Conservation (phyloP, 1,140 invertebrate genomes). For the Laodelphax striatellus region DNA sequence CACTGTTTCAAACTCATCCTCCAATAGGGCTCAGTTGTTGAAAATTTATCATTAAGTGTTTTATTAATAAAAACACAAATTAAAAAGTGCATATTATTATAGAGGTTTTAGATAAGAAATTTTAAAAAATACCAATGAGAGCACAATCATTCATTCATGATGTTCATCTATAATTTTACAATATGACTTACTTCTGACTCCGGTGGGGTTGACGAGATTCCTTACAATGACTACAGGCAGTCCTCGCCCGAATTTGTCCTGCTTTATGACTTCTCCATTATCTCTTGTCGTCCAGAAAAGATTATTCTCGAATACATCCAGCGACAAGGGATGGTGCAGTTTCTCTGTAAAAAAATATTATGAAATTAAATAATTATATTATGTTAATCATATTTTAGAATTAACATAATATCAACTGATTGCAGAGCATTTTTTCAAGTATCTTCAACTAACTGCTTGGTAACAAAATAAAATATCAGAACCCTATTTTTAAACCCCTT, state of each 20-base stretch:
- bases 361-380: no score
- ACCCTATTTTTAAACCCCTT: no score
- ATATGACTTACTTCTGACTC: slow-evolving; percentile 53
- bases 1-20: no score
- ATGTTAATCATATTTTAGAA: no score
- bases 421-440: not conserved
- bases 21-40: no score
- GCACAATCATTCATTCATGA: no score
- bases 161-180: slow-evolving; percentile 1
- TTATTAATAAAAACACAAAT: no score
- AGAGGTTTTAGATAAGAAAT: no score
- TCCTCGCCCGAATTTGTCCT: slow-evolving; percentile 93
- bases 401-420: not conserved
- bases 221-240: slow-evolving; percentile 71
- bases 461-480: no score
- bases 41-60: no score
- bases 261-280: slow-evolving; percentile 67
- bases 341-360: slow-evolving; percentile 38
- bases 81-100: no score
- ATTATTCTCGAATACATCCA: slow-evolving; percentile 88
- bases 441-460: no score
- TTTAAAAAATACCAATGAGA: not conserved
- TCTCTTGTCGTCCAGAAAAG: slow-evolving; percentile 82
- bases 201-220: slow-evolving; percentile 71
- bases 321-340: slow-evolving; percentile 65